Conservation (phyloP, 2,797 vertebrate genomes). For the Lycodopsis pacificus region DNA sequence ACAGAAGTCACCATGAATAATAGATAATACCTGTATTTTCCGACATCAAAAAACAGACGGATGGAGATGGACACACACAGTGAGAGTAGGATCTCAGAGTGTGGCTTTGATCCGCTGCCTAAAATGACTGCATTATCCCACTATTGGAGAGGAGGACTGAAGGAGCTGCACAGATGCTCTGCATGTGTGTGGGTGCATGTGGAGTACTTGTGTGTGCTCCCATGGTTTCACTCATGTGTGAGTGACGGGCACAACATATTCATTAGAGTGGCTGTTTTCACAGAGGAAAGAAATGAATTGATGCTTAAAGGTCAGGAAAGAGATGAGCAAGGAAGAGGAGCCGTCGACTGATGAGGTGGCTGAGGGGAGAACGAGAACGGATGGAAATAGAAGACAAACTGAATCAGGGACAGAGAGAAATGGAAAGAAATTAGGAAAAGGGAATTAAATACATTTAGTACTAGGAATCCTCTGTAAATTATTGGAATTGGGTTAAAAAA, state of each 20-base stretch:
- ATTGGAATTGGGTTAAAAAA: background rate
- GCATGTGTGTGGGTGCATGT: background rate
- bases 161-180: slow-evolving; percentile 26
- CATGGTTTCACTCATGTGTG: background rate
- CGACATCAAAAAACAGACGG: slow-evolving; percentile 47
- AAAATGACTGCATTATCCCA: slow-evolving; percentile 55
- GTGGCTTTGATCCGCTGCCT: slow-evolving; percentile 61
- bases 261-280: slow-evolving; percentile 48
- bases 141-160: slow-evolving; percentile 26
- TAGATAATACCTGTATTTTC: slow-evolving; percentile 57
- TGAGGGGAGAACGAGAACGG: background rate
- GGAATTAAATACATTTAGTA: too few relatives aligned
- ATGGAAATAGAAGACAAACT: background rate
- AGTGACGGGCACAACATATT: slow-evolving; percentile 54
- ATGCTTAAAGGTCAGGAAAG: slow-evolving; percentile 48
- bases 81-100: slow-evolving; percentile 19
- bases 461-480: background rate
- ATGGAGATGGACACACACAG: slow-evolving; percentile 46
- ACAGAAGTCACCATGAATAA: slow-evolving; percentile 54
- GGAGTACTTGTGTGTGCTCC: background rate
- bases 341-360: slow-evolving; percentile 21
- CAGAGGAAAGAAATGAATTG: slow-evolving; percentile 37
- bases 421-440: background rate
- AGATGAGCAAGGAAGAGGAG: slow-evolving; percentile 20
- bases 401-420: background rate